phyloP scores from a whole-genome alignment of 2,888 invertebrate genomes.

The Psococerastis gibbosa region DNA sequence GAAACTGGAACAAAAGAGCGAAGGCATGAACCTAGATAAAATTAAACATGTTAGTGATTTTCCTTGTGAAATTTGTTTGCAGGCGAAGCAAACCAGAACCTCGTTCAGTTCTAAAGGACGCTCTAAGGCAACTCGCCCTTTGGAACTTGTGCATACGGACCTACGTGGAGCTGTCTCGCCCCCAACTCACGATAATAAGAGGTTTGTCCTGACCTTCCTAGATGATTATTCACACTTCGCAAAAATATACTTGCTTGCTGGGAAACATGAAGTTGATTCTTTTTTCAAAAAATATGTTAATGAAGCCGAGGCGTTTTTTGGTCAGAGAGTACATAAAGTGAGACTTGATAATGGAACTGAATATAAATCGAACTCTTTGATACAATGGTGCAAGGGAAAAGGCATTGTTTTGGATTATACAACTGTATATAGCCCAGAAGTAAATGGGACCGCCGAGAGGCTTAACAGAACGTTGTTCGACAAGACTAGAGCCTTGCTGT shows the following conservation, averaged over 20 bases:
- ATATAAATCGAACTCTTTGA: conserved; percentile 8
- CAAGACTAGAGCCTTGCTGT: conserved; percentile 4
- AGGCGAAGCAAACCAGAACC: conserved; percentile 1
- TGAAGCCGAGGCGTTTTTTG: conserved; percentile 3
- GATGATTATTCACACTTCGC: conserved; percentile 12
- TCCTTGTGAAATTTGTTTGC: conserved; percentile 1
- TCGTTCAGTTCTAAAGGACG: neutral
- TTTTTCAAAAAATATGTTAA: conserved; percentile 10
- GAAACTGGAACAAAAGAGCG: no score
- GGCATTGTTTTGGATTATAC: conserved; percentile 12
- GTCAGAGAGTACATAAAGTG: conserved; percentile 1
- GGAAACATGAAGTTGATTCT: conserved; percentile 10
- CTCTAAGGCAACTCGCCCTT: neutral
- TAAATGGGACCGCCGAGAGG: conserved; percentile 12
- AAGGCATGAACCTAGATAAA: no score
- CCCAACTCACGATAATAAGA: neutral
- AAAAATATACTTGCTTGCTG: conserved; percentile 4
- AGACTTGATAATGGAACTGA: conserved; percentile 6
- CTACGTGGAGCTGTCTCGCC: conserved; percentile 9
- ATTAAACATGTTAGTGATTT: no score
- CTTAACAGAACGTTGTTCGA: conserved; percentile 11
- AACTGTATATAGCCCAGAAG: conserved; percentile 10
- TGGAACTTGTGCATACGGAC: conserved; percentile 12
- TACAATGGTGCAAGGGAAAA: conserved; percentile 9
- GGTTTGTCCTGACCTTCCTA: conserved; percentile 11